Percentiles rank a stretch among this genome's conserved stretches.
phyloP scores from a whole-genome alignment of 2,888 invertebrate genomes.

The Synergus gifuensis region DNA sequence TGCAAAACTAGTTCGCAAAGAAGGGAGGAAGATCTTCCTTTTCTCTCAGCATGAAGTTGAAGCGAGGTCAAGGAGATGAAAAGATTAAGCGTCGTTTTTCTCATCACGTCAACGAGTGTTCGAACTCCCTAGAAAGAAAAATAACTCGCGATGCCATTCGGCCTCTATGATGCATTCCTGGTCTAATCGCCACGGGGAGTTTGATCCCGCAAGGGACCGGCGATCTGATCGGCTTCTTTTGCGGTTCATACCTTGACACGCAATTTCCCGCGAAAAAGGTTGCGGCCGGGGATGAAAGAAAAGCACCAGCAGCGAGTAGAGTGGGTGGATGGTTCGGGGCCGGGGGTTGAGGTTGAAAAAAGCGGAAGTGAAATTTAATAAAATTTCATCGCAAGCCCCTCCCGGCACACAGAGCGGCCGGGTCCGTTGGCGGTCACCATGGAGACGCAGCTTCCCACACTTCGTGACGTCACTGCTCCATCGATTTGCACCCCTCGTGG shows the following conservation, averaged over 20 bases:
- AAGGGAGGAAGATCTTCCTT: neutral
- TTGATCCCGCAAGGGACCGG: slow-evolving; percentile 1
- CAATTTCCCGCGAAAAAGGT: slow-evolving; percentile 40
- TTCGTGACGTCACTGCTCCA: slow-evolving; percentile 77
- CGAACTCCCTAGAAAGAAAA: neutral
- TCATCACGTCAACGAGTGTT: neutral
- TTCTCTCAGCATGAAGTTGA: neutral
- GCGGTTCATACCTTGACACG: slow-evolving; percentile 31
- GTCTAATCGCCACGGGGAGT: slow-evolving; percentile 36
- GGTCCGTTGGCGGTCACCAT: slow-evolving; percentile 78
- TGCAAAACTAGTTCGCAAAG: neutral
- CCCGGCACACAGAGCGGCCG: slow-evolving; percentile 65
- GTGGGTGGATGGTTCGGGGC: neutral
- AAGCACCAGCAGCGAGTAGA: slow-evolving; percentile 29
- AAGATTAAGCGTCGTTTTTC: slow-evolving; percentile 27
- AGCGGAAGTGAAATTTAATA: slow-evolving; percentile 73
- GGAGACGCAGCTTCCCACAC: slow-evolving; percentile 76
- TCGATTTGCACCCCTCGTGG: slow-evolving; percentile 73
- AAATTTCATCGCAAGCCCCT: slow-evolving; percentile 71
- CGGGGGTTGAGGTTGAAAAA: slow-evolving; percentile 46
- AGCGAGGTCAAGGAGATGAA: slow-evolving; percentile 7
- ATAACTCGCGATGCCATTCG: neutral
- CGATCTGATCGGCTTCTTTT: slow-evolving; percentile 39
- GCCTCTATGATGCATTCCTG: neutral
- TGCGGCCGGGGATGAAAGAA: slow-evolving; percentile 44